phyloP scores from a whole-genome alignment of 2,113 vertebrate genomes.

The Chiloscyllium plagiosum region DNA sequence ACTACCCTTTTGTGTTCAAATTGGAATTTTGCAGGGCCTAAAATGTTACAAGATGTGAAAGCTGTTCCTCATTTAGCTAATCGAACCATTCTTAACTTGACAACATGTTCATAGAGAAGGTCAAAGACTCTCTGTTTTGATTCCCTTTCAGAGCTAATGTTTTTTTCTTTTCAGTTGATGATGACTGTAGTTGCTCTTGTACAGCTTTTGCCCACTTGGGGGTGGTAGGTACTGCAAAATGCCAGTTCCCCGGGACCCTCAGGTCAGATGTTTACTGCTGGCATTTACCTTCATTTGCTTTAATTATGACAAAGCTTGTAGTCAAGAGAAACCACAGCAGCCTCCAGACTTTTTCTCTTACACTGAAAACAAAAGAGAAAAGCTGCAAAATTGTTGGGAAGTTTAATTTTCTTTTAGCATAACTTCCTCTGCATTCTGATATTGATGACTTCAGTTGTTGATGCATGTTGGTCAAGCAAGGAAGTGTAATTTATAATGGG shows the following conservation, averaged over 20 bases:
- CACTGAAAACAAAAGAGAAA: neutral
- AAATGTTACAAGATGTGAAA: slow-evolving; percentile 19
- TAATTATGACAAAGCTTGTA: slow-evolving; percentile 70
- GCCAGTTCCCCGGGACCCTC: slow-evolving; percentile 54
- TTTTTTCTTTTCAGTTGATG: slow-evolving; percentile 53
- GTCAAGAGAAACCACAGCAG: slow-evolving; percentile 56
- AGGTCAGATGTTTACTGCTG: slow-evolving; percentile 61
- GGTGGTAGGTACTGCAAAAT: slow-evolving; percentile 87
- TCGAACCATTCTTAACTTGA: slow-evolving; percentile 18
- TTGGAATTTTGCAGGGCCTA: neutral
- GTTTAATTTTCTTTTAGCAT: slow-evolving; percentile 18
- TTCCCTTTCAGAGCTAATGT: neutral
- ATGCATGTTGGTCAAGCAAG: slow-evolving; percentile 38
- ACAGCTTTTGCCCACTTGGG: slow-evolving; percentile 91
- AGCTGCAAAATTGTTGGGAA: neutral
- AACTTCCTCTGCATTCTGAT: slow-evolving; percentile 40
- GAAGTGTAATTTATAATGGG: slow-evolving; percentile 55
- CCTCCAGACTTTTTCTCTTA: slow-evolving; percentile 40
- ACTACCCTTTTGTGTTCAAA: neutral
- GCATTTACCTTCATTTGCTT: slow-evolving; percentile 63
- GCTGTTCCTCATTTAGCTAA: slow-evolving; percentile 22
- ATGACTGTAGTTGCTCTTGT: slow-evolving; percentile 65
- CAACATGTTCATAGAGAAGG: slow-evolving; percentile 22
- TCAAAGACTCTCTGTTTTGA: slow-evolving; percentile 21
- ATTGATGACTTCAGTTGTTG: slow-evolving; percentile 40